phyloP scores from a whole-genome alignment of 2,113 vertebrate genomes.

The Megaceryle torquata region DNA sequence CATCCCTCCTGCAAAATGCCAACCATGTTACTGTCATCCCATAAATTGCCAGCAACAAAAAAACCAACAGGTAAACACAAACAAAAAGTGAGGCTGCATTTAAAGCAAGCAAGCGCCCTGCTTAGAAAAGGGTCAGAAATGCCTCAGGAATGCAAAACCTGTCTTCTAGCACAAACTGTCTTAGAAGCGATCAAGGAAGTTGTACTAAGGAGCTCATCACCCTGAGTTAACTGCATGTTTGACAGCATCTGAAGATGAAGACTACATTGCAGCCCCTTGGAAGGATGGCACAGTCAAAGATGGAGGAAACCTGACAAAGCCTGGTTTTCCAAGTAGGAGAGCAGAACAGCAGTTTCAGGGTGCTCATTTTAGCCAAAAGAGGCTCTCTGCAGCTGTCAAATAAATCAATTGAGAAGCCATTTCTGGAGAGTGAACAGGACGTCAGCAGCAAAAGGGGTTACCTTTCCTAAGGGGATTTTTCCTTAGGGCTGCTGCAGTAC shows the following conservation, averaged over 20 bases:
- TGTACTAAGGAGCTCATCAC: background rate
- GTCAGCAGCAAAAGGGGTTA: background rate
- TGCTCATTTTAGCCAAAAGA: background rate
- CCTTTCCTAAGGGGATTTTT: background rate
- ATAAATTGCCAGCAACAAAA: background rate
- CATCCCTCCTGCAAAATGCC: background rate
- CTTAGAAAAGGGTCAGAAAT: background rate
- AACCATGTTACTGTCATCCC: rapidly evolving
- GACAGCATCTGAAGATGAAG: background rate
- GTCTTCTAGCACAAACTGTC: background rate
- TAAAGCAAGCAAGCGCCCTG: background rate
- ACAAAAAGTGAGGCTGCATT: background rate
- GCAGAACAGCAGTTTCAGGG: background rate
- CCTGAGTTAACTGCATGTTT: background rate
- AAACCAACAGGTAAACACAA: background rate
- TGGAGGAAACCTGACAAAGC: background rate
- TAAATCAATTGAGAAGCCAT: background rate
- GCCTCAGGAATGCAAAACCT: background rate
- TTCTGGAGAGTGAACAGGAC: background rate
- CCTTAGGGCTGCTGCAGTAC: background rate
- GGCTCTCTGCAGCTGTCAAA: background rate
- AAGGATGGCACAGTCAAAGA: background rate
- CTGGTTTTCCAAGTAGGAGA: background rate
- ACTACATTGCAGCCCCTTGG: background rate
- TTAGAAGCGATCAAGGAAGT: background rate